These are phyloP conservation scores for Jordanella pulchra DNA, from an alignment of 2,797 vertebrate genomes.

Conservation along the genomic window DNA sequence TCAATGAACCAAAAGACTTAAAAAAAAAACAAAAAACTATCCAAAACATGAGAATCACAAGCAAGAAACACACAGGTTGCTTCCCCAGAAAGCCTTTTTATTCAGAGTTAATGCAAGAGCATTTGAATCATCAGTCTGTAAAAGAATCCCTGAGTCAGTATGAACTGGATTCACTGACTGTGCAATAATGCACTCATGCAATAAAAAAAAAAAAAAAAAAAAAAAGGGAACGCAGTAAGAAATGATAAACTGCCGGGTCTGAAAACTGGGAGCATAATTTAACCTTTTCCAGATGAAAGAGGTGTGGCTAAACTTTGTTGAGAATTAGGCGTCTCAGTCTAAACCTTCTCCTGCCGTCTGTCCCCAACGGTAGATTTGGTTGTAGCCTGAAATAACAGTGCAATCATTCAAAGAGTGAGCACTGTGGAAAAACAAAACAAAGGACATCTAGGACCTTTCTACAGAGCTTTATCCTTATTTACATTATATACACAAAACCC, in stretches of 20 bases:
- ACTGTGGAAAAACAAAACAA: constrained; percentile 42
- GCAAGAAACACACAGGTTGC: constrained; percentile 43
- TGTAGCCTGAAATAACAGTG: not conserved
- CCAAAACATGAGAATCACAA: constrained; percentile 9
- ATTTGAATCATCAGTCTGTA: constrained; percentile 58
- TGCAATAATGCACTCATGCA: constrained; percentile 67
- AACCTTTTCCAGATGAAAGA: constrained; percentile 23
- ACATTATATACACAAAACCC: constrained; percentile 60
- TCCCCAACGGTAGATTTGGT: constrained; percentile 2
- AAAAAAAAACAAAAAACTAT: not conserved
- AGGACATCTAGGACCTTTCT: constrained; percentile 36
- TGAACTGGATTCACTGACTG: constrained; percentile 63
- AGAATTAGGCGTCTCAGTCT: not conserved
- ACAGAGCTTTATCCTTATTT: constrained; percentile 41
- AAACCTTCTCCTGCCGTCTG: not conserved
- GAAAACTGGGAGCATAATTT: constrained; percentile 49
- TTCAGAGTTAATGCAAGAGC: constrained; percentile 68
- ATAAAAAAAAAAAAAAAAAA: not conserved
- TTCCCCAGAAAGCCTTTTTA: constrained; percentile 69
- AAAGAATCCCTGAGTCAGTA: constrained; percentile 73
- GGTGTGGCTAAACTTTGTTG: constrained; percentile 30
- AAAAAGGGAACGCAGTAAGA: constrained; percentile 51
- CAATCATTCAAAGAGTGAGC: not conserved
- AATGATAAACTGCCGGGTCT: constrained; percentile 56
- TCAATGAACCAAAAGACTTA: no score